These are phyloP conservation scores for Amphibalanus amphitrite DNA, from an alignment of 1,140 invertebrate species.

Conservation along the genomic window DNA sequence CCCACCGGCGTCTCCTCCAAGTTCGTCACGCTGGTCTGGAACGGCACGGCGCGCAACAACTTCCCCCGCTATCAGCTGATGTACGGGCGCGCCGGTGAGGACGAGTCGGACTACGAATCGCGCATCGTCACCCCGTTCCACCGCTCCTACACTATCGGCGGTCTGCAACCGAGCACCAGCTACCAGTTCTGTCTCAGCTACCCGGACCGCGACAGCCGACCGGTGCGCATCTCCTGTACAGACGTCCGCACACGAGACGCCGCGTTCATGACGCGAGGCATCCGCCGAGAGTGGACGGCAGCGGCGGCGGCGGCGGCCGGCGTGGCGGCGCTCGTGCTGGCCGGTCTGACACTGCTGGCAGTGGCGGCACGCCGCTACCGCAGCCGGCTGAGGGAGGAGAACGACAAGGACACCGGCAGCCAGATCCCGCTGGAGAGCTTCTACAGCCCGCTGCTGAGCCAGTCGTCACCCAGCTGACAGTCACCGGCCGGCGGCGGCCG, in stretches of 20 bases:
- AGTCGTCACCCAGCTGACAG: background rate
- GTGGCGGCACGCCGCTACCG: constrained; percentile 21
- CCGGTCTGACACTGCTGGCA: constrained; percentile 20
- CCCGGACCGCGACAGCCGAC: constrained; percentile 13
- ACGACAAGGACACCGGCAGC: constrained; percentile 14
- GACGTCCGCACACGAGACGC: constrained; percentile 19
- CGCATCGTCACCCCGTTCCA: constrained; percentile 19
- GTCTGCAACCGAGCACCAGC: constrained; percentile 24
- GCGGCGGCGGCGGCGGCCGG: constrained; percentile 23
- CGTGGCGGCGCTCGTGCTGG: constrained; percentile 19
- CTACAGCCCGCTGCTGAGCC: constrained; percentile 18
- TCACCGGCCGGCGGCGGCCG: background rate
- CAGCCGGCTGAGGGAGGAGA: constrained; percentile 23
- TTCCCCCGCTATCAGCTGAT: constrained; percentile 26
- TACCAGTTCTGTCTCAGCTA: constrained; percentile 31
- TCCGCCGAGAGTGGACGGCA: constrained; percentile 21
- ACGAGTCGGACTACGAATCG: constrained; percentile 10
- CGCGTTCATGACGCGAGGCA: constrained; percentile 19
- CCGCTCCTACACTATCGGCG: constrained; percentile 26
- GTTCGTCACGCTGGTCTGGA: constrained; percentile 28
- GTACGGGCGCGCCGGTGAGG: constrained; percentile 17
- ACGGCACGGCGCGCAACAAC: constrained; percentile 24
- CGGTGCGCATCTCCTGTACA: constrained; percentile 25
- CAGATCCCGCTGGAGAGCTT: constrained; percentile 28
- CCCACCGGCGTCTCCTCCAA: constrained; percentile 22